A percentile compares a stretch with the other conserved stretches of the same genome.
phyloP scores from a whole-genome alignment of 2,113 vertebrate genomes.

The Onychostruthus taczanowskii region DNA sequence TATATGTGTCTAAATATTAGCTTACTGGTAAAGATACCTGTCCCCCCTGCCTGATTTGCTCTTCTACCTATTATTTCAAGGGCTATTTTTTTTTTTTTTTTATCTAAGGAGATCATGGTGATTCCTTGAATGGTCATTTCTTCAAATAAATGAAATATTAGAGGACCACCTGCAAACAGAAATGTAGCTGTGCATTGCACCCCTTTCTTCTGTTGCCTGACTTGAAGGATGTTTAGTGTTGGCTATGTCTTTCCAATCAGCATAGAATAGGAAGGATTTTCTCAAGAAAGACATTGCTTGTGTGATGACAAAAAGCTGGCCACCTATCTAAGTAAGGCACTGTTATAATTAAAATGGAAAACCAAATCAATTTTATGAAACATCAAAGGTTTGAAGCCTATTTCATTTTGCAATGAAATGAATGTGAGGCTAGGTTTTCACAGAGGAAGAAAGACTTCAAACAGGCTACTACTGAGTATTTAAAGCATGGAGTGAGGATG shows the following conservation, averaged over 20 bases:
- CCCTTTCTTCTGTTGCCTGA: neutral
- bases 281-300: neutral
- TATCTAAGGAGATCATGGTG: neutral
- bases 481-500: neutral
- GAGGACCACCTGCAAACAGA: neutral
- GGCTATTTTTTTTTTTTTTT: neutral
- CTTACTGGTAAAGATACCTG: neutral
- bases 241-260: neutral
- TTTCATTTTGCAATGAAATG: constrained; percentile 8
- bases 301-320: neutral
- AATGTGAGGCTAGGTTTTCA: neutral
- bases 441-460: constrained; percentile 9
- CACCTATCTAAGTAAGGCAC: neutral
- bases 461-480: neutral
- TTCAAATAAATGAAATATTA: neutral
- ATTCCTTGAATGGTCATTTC: neutral
- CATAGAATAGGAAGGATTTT: neutral
- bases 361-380: neutral
- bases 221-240: neutral
- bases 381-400: neutral
- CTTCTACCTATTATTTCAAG: neutral
- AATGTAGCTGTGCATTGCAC: neutral
- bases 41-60: neutral
- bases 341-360: constrained; percentile 6
- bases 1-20: neutral